Evolutionary conservation across 2,888 invertebrate genomes (phyloP).

Genomic region (Calliphora vomitoria): DNA sequence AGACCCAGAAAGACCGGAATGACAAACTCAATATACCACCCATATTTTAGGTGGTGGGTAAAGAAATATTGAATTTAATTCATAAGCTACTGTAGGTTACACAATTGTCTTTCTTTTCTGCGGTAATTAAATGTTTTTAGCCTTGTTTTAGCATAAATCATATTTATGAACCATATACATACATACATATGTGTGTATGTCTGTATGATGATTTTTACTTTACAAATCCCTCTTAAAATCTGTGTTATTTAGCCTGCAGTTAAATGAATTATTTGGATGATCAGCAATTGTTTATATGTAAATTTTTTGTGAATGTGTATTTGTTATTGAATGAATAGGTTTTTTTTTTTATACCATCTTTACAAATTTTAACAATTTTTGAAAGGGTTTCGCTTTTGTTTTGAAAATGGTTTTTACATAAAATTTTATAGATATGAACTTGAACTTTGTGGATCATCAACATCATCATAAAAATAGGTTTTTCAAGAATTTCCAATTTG

Average conservation of each 20-base stretch:
- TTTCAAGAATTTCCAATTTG: constrained; percentile 46
- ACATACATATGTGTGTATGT: too few species aligned
- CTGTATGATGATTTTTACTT: constrained; percentile 10
- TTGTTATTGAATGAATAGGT: constrained; percentile 9
- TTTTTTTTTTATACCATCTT: constrained; percentile 7
- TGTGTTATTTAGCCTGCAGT: constrained; percentile 9
- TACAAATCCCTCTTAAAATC: neutral
- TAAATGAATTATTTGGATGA: constrained; percentile 2
- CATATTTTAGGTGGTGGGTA: too few species aligned
- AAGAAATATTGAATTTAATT: neutral
- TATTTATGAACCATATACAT: neutral
- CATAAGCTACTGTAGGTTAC: constrained; percentile 4
- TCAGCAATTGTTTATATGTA: constrained; percentile 30
- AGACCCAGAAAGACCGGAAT: too few species aligned
- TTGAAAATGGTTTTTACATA: constrained; percentile 19
- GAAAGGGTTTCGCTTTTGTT: constrained; percentile 22
- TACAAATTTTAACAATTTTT: constrained; percentile 21
- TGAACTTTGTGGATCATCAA: constrained; percentile 69
- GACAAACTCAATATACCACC: too few species aligned
- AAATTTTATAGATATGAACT: constrained; percentile 67
- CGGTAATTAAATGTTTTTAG: constrained; percentile 1
- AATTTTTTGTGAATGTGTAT: constrained; percentile 37
- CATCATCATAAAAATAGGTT: neutral
- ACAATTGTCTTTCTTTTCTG: constrained; percentile 7
- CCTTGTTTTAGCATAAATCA: neutral